Percentiles rank a stretch among this genome's conserved stretches.
Conservation (phyloP, 2,888 invertebrate species). For the Anaspis maculata region DNA sequence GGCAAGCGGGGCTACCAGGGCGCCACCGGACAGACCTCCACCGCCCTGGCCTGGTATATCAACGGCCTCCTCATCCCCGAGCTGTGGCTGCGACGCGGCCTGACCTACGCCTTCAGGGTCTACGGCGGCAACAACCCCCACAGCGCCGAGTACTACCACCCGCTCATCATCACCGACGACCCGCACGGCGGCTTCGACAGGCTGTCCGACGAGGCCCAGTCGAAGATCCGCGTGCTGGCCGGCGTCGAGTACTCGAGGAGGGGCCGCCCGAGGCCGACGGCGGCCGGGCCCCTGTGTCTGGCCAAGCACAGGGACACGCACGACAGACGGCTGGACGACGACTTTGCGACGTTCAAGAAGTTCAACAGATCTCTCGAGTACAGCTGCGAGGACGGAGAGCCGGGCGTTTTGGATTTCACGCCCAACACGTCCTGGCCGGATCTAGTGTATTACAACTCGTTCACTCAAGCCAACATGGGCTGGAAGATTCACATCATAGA, state of each 20-base stretch:
- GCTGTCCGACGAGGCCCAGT: constrained; percentile 60
- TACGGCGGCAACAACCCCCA: constrained; percentile 85
- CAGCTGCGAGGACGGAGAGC: constrained; percentile 62
- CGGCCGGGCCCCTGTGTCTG: constrained; percentile 75
- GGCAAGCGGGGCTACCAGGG: constrained; percentile 71
- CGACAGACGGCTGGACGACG: constrained; percentile 72
- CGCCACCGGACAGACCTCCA: constrained; percentile 59
- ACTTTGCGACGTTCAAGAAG: constrained; percentile 69
- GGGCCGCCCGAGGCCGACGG: constrained; percentile 70
- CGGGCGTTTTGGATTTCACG: constrained; percentile 67
- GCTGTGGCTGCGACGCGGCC: constrained; percentile 75
- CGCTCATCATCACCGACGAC: constrained; percentile 80
- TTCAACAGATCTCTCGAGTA: constrained; percentile 71
- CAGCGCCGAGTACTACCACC: constrained; percentile 77
- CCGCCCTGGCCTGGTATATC: constrained; percentile 82
- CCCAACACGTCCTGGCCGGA: constrained; percentile 91
- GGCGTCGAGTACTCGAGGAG: constrained; percentile 77
- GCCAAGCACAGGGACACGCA: constrained; percentile 55
- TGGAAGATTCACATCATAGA: constrained; percentile 90
- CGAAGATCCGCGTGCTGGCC: constrained; percentile 64
- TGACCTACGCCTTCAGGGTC: constrained; percentile 75
- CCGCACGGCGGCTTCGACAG: constrained; percentile 75
- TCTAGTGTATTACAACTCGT: constrained; percentile 86
- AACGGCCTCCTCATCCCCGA: constrained; percentile 85
- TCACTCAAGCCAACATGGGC: constrained; percentile 90